Evolutionary conservation across 2,797 vertebrate species (phyloP).

Genomic region (Nasua narica): DNA sequence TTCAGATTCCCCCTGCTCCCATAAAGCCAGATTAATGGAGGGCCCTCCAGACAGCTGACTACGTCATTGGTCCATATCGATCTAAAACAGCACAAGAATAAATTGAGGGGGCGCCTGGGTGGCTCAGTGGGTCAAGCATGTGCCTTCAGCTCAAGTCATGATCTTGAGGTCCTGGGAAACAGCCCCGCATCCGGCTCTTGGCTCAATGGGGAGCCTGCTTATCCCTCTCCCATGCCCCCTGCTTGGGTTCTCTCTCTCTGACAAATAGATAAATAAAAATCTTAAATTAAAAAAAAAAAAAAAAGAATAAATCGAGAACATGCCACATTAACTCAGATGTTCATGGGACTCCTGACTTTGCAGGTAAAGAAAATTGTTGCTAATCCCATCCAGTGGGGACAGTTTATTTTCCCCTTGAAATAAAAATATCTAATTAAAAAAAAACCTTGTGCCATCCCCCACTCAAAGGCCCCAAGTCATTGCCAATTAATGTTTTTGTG

Average conservation of each 20-base stretch:
- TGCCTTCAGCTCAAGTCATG: too few relatives aligned
- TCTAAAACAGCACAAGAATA: background rate
- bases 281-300: too few relatives aligned
- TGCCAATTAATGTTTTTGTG: background rate
- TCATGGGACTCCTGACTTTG: background rate
- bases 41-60: background rate
- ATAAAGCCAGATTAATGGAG: background rate
- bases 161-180: too few relatives aligned
- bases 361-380: background rate
- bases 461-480: background rate
- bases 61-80: background rate
- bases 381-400: background rate
- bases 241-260: too few relatives aligned
- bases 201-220: too few relatives aligned
- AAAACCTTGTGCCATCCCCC: background rate
- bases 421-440: background rate
- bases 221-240: too few relatives aligned
- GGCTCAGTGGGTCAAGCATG: background rate
- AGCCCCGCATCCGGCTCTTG: rapidly evolving
- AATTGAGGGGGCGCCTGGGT: background rate
- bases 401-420: background rate
- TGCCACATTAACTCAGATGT: too few relatives aligned
- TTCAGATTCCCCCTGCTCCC: background rate
- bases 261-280: too few relatives aligned
- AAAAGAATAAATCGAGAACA: too few relatives aligned